These are phyloP conservation scores for Megaustenia siamemsis DNA, from an alignment of 2,888 invertebrate genomes.

Conservation along the genomic window DNA sequence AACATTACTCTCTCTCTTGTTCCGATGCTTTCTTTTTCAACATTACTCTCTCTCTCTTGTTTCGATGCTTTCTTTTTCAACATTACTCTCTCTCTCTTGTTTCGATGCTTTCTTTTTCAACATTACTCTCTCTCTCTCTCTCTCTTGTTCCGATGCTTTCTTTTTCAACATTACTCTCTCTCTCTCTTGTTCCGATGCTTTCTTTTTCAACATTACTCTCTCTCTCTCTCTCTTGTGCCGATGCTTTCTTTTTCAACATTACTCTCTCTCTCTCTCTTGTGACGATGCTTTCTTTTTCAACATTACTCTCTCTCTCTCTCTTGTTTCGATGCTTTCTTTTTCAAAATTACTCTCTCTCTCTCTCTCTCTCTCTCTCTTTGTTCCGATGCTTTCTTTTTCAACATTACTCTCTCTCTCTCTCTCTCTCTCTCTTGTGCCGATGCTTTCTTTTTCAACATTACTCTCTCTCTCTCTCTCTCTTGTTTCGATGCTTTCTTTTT, in stretches of 20 bases:
- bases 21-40: too few relatives aligned
- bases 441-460: too few relatives aligned
- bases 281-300: not conserved
- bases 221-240: not conserved
- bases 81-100: not conserved
- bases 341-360: not conserved
- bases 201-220: not conserved
- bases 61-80: not conserved
- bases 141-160: not conserved
- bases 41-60: not conserved
- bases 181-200: too few relatives aligned
- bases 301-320: conserved; percentile 2
- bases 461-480: not conserved
- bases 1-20: too few relatives aligned
- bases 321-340: not conserved
- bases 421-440: not conserved
- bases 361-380: too few relatives aligned
- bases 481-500: too few relatives aligned
- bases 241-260: too few relatives aligned
- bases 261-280: not conserved
- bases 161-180: not conserved
- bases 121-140: conserved; percentile 1
- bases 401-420: not conserved
- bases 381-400: not conserved
- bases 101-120: not conserved